Percentiles rank a stretch among this genome's conserved stretches.
phyloP scores from a whole-genome alignment of 1,140 invertebrate genomes.

The Sitophilus oryzae region DNA sequence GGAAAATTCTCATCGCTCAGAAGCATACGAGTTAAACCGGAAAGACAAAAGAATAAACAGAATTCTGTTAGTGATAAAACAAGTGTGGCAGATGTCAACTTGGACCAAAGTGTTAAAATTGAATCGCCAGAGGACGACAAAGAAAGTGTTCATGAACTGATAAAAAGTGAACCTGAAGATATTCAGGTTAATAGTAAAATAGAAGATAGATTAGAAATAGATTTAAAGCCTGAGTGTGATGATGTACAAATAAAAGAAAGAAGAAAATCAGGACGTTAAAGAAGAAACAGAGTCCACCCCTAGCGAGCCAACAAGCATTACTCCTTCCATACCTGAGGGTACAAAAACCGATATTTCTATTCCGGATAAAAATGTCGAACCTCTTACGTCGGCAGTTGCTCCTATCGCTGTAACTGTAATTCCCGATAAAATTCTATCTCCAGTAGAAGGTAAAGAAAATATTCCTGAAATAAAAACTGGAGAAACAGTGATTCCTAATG shows the following conservation, averaged over 20 bases:
- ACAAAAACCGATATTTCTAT: constrained; percentile 22
- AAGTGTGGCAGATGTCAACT: constrained; percentile 2
- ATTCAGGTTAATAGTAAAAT: constrained; percentile 2
- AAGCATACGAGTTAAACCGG: constrained; percentile 55
- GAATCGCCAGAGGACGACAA: constrained; percentile 9
- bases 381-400: constrained; percentile 24
- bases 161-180: constrained; percentile 18
- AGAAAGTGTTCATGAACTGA: no score
- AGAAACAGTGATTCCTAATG: constrained; percentile 8
- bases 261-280: constrained; percentile 10
- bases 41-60: constrained; percentile 45
- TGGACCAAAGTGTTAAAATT: constrained; percentile 11
- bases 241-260: neutral
- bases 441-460: constrained; percentile 54
- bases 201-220: constrained; percentile 20
- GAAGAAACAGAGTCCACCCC: constrained; percentile 9
- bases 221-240: constrained; percentile 2
- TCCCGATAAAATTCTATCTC: constrained; percentile 35
- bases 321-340: constrained; percentile 13
- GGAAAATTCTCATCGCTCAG: constrained; percentile 52
- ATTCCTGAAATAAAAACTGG: constrained; percentile 42
- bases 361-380: constrained; percentile 30
- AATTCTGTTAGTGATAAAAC: constrained; percentile 2
- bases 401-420: constrained; percentile 23
- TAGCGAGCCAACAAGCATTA: constrained; percentile 15